These are phyloP conservation scores for Nycticryphes semicollaris DNA, from an alignment of 2,113 vertebrate genomes.

Conservation along the genomic window DNA sequence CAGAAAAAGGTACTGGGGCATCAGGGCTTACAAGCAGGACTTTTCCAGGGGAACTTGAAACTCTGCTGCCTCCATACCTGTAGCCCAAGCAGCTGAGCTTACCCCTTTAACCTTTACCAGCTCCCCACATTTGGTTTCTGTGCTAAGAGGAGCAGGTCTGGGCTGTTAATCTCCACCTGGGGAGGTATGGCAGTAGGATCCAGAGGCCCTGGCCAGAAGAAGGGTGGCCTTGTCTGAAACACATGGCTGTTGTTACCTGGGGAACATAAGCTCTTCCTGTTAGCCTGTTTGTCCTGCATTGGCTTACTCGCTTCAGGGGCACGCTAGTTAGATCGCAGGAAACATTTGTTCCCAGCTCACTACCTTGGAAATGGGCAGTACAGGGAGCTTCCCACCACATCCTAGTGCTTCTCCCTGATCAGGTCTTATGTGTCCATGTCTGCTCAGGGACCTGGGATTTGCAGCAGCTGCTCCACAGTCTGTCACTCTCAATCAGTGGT, in stretches of 20 bases:
- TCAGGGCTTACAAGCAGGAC: neutral
- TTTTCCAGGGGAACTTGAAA: neutral
- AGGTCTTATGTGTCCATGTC: neutral
- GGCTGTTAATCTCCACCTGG: neutral
- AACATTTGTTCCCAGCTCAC: neutral
- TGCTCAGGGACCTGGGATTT: neutral
- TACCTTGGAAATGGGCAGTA: neutral
- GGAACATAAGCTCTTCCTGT: neutral
- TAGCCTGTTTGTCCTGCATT: neutral
- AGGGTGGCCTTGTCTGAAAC: neutral
- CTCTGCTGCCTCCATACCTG: neutral
- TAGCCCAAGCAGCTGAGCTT: neutral
- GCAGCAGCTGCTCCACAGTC: neutral
- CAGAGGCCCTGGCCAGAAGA: neutral
- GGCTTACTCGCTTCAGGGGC: neutral
- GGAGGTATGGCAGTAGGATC: neutral
- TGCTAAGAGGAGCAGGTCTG: neutral
- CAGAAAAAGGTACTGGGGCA: slow-evolving; percentile 88
- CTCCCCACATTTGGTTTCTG: neutral
- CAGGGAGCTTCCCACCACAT: neutral
- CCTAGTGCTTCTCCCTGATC: neutral
- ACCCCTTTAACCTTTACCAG: neutral
- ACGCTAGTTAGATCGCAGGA: neutral
- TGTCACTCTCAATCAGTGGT: neutral
- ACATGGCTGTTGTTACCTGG: neutral